These are phyloP conservation scores for Dendroctonus valens DNA, from an alignment of 1,140 invertebrate species.

Conservation along the genomic window DNA sequence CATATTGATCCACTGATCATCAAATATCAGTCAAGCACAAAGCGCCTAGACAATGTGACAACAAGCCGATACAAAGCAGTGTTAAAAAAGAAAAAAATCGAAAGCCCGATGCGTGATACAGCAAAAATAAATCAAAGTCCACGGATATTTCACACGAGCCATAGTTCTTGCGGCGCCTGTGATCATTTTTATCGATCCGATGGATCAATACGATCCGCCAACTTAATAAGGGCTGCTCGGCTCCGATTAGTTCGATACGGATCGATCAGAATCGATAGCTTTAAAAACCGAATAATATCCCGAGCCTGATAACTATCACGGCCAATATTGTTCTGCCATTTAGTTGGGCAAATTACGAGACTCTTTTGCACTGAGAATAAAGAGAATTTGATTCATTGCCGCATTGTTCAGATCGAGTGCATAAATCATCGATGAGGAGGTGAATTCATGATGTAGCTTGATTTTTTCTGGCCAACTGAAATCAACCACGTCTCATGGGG, in stretches of 20 bases:
- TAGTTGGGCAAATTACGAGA: constrained; percentile 12
- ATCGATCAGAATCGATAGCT: constrained; percentile 40
- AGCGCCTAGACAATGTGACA: no score
- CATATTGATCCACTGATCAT: no score
- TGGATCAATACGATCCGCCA: constrained; percentile 33
- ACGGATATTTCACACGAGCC: constrained; percentile 34
- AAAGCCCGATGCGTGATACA: constrained; percentile 3
- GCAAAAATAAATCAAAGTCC: constrained; percentile 25
- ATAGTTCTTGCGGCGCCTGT: constrained; percentile 32
- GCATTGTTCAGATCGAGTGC: constrained; percentile 9
- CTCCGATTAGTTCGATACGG: constrained; percentile 37
- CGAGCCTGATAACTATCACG: neutral
- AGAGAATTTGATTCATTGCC: constrained; percentile 2
- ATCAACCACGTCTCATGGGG: neutral
- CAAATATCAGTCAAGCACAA: no score
- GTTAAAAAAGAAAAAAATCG: neutral
- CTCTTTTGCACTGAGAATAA: constrained; percentile 1
- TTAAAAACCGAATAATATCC: constrained; percentile 19
- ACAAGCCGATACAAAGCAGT: neutral
- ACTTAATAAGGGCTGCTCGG: constrained; percentile 37
- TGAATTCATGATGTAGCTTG: neutral
- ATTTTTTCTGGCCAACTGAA: neutral
- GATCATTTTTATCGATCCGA: constrained; percentile 38
- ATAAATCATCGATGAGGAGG: neutral
- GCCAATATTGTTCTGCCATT: constrained; percentile 11